Conservation (phyloP, 2,113 vertebrate species). For the Phylloscopus whistleri region DNA sequence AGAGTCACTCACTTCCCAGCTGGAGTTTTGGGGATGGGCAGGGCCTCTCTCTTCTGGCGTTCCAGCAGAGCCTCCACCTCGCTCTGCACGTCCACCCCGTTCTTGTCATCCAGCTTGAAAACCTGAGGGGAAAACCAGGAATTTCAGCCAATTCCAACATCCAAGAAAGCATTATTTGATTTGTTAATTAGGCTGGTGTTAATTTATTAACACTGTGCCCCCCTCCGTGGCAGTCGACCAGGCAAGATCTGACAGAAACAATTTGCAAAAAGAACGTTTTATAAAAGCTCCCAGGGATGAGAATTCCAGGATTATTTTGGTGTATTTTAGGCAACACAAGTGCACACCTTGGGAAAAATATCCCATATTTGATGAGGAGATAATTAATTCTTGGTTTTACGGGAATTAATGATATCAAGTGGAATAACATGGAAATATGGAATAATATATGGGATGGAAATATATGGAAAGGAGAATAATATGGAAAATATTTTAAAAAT, state of each 20-base stretch:
- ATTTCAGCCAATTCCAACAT: background rate
- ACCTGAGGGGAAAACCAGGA: conserved; percentile 70
- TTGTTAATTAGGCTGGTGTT: background rate
- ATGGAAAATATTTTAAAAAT: too few species aligned
- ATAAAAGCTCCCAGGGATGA: background rate
- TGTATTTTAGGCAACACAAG: background rate
- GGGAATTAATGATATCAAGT: background rate
- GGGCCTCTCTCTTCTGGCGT: conserved; percentile 86
- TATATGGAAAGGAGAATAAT: too few species aligned
- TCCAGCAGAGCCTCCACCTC: conserved; percentile 93
- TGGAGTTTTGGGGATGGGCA: conserved; percentile 76
- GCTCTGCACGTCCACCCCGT: conserved; percentile 89
- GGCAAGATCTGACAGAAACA: background rate
- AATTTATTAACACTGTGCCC: fast-evolving
- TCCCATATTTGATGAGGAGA: background rate
- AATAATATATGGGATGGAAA: too few species aligned
- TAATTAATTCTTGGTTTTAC: background rate
- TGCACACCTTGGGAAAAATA: background rate
- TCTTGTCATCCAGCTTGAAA: conserved; percentile 95
- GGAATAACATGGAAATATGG: background rate
- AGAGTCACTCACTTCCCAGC: conserved; percentile 75
- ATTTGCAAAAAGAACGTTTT: background rate
- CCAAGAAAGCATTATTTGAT: fast-evolving
- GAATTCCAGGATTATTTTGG: background rate
- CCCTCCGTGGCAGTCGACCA: fast-evolving